Evolutionary conservation across 1,140 invertebrate genomes (phyloP).

Genomic region (Meloidogyne floridensis): DNA sequence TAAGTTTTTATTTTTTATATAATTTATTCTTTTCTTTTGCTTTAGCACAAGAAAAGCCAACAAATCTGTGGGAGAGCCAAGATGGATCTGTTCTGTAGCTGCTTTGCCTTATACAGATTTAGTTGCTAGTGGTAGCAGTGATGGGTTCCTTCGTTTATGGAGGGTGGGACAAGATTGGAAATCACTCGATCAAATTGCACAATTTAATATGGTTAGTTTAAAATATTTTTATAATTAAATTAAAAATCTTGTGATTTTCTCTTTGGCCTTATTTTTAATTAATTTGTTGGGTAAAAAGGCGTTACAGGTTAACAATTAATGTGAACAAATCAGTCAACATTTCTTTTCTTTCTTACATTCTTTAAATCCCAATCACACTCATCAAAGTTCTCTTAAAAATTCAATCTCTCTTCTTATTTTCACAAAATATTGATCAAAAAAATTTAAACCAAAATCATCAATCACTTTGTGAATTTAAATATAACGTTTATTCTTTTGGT

Average conservation of each 20-base stretch:
- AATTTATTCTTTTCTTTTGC: background rate
- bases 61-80: background rate
- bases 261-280: background rate
- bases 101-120: slow-evolving; percentile 45
- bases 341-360: background rate
- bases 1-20: background rate
- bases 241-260: background rate
- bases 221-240: background rate
- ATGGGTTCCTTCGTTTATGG: slow-evolving; percentile 46
- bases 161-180: slow-evolving; percentile 46
- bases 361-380: background rate
- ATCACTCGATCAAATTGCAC: slow-evolving; percentile 29
- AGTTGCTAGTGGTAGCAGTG: slow-evolving; percentile 36
- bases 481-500: background rate
- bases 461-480: background rate
- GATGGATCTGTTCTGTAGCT: slow-evolving; percentile 48
- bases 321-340: no score
- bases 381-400: background rate
- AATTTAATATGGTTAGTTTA: slow-evolving; percentile 38
- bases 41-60: background rate
- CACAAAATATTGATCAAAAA: background rate
- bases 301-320: background rate
- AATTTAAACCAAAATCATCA: background rate
- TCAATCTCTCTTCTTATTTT: background rate
- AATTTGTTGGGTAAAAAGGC: background rate